Conservation (phyloP, 1,140 invertebrate species). For the Trachelipus rathkii region DNA sequence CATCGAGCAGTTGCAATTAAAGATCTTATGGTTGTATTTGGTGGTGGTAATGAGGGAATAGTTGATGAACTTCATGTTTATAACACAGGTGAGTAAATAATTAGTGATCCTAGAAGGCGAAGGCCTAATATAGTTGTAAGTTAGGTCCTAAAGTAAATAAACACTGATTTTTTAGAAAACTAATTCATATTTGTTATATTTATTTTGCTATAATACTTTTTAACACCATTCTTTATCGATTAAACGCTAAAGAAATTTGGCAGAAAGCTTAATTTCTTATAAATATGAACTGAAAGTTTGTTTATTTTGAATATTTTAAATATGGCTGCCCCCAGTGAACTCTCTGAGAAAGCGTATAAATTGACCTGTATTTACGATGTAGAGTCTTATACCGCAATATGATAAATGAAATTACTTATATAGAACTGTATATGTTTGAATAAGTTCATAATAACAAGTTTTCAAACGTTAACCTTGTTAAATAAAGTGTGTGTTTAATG, state of each 20-base stretch:
- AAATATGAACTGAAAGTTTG: conserved; percentile 23
- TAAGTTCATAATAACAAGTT: no score
- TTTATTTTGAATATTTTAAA: conserved; percentile 47
- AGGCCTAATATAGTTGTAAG: background rate
- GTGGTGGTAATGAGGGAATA: conserved; percentile 99
- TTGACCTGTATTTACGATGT: no score
- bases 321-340: conserved; percentile 50
- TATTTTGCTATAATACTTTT: no score
- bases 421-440: no score
- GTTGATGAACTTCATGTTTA: conserved; percentile 99
- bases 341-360: conserved; percentile 18
- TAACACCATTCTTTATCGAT: no score
- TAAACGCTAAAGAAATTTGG: no score
- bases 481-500: no score
- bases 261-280: no score
- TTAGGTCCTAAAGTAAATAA: background rate
- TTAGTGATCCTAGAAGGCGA: background rate
- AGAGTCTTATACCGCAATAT: no score
- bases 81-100: conserved; percentile 73
- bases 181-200: no score
- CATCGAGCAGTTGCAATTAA: conserved; percentile 97
- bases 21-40: conserved; percentile 98
- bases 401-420: no score
- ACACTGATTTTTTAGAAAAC: no score
- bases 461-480: background rate